These are phyloP conservation scores for Lissocephala sabroskyi DNA, from an alignment of 2,888 invertebrate species.

Conservation along the genomic window DNA sequence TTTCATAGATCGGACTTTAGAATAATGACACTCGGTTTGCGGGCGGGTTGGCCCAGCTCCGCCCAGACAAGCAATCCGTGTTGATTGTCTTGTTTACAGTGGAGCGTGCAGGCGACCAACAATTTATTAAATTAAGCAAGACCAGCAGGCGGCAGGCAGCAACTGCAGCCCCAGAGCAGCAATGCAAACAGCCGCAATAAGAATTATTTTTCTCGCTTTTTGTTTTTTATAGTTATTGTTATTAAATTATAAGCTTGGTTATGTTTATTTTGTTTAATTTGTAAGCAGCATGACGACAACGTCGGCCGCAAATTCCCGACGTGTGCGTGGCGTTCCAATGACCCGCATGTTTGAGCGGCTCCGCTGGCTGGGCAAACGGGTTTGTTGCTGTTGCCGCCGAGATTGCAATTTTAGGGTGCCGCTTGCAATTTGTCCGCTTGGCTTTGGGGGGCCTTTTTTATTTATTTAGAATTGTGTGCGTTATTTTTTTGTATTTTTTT, in stretches of 20 bases:
- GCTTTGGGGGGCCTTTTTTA: constrained; percentile 14
- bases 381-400: constrained; percentile 8
- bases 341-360: constrained; percentile 43
- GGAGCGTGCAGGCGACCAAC: constrained; percentile 27
- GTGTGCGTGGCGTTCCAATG: constrained; percentile 65
- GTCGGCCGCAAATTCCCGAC: constrained; percentile 25
- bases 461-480: constrained; percentile 17
- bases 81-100: constrained; percentile 63
- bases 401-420: constrained; percentile 10
- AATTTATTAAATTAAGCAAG: constrained; percentile 55
- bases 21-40: background rate
- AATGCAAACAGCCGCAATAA: background rate
- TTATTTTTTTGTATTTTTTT: constrained; percentile 34
- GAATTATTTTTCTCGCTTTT: background rate
- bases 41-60: constrained; percentile 1
- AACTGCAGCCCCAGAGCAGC: constrained; percentile 9
- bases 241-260: constrained; percentile 23
- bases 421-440: constrained; percentile 1
- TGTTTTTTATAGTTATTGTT: constrained; percentile 1
- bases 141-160: background rate
- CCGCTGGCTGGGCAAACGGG: constrained; percentile 23
- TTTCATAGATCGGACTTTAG: constrained; percentile 40
- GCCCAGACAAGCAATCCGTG: constrained; percentile 27
- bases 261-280: constrained; percentile 54
- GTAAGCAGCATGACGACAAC: constrained; percentile 19